Evolutionary conservation across 2,113 vertebrate species (phyloP).

Genomic region (Dromaius novaehollandiae): DNA sequence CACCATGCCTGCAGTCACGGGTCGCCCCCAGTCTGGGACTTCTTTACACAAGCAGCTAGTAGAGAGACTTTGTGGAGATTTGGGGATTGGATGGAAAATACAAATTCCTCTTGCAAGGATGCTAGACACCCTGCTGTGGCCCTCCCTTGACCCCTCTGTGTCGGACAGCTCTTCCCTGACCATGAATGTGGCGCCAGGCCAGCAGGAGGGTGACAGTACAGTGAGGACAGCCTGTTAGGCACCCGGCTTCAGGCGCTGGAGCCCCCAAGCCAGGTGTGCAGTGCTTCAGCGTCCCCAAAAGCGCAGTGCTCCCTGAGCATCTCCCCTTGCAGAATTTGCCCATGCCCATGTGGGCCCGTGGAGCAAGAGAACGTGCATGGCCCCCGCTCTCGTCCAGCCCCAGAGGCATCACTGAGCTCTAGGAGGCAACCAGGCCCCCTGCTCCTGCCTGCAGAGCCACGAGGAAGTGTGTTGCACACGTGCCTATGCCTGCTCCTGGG

Average conservation of each 20-base stretch:
- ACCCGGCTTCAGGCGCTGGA: neutral
- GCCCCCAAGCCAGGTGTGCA: no score
- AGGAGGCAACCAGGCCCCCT: no score
- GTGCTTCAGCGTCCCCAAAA: no score
- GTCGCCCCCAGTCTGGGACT: neutral
- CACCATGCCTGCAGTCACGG: neutral
- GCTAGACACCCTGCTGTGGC: neutral
- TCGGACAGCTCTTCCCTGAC: neutral
- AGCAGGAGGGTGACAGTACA: neutral
- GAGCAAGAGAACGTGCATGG: neutral
- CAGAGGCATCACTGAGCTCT: neutral
- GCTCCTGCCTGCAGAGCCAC: fast-evolving
- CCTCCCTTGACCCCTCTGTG: neutral
- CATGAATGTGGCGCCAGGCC: neutral
- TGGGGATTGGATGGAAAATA: neutral
- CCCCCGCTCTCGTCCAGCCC: neutral
- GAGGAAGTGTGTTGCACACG: fast-evolving
- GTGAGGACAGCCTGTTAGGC: neutral
- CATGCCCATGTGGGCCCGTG: neutral
- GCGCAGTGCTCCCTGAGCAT: no score
- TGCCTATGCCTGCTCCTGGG: fast-evolving
- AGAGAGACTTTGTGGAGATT: neutral
- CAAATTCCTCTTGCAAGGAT: neutral
- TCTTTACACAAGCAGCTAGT: neutral
- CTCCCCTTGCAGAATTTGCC: neutral